Conservation (phyloP, 2,113 vertebrate genomes). For the cat (Felis catus) region DNA sequence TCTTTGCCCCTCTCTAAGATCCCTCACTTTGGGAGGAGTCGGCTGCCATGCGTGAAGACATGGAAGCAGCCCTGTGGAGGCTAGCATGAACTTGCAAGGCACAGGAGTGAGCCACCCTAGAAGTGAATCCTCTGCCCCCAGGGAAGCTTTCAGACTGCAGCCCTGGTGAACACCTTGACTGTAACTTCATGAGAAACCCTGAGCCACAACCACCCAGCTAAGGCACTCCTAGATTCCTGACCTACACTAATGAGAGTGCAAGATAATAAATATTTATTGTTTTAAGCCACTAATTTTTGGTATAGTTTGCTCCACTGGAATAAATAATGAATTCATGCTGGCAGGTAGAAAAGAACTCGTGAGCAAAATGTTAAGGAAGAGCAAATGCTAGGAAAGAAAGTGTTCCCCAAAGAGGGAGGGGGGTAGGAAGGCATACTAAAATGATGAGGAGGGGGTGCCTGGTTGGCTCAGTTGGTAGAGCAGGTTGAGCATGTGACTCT, state of each 20-base stretch:
- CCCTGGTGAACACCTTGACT: not conserved
- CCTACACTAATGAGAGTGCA: not conserved
- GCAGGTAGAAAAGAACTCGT: not conserved
- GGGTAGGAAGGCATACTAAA: not conserved
- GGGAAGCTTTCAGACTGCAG: not conserved
- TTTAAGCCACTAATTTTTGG: constrained; percentile 28
- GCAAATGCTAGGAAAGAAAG: not conserved
- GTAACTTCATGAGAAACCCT: not conserved
- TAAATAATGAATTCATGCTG: not conserved
- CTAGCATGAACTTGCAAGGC: not conserved
- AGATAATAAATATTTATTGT: constrained; percentile 30
- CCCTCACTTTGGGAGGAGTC: not conserved
- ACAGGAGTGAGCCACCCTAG: not conserved
- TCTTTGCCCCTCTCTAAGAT: not conserved
- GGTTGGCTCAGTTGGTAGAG: no score
- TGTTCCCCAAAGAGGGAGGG: not conserved
- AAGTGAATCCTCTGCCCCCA: not conserved
- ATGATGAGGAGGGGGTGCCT: not conserved
- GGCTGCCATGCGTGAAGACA: not conserved
- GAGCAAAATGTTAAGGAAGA: not conserved
- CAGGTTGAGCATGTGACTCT: no score
- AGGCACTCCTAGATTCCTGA: constrained; percentile 38
- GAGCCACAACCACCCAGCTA: not conserved
- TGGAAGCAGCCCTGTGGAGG: not conserved
- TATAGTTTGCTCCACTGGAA: not conserved